These are phyloP conservation scores for Drosophila conformis DNA, from an alignment of 2,888 invertebrate species.

Conservation along the genomic window DNA sequence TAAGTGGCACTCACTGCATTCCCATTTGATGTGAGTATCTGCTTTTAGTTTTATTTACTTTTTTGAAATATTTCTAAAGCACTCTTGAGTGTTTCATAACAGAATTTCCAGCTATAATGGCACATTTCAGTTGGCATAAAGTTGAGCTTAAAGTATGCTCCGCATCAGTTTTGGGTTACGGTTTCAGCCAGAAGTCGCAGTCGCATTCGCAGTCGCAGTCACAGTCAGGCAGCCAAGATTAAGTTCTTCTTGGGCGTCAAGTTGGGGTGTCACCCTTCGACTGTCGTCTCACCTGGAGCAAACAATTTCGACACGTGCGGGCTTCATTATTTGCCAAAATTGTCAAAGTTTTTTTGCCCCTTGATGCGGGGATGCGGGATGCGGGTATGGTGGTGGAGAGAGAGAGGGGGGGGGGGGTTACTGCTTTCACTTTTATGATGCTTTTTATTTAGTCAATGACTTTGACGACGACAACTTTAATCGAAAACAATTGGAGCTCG, in stretches of 20 bases:
- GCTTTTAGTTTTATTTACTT: conserved; percentile 6
- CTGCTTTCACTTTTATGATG: conserved; percentile 65
- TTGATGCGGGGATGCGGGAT: conserved; percentile 39
- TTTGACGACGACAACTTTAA: conserved; percentile 78
- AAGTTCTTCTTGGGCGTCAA: conserved; percentile 24
- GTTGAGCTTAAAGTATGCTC: conserved; percentile 23
- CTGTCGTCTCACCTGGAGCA: conserved; percentile 56
- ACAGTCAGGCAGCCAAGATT: conserved; percentile 20
- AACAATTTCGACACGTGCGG: conserved; percentile 72
- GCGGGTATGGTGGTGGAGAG: rapidly evolving
- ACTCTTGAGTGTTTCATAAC: conserved; percentile 17
- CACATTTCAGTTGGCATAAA: conserved; percentile 10
- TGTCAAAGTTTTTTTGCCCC: conserved; percentile 71
- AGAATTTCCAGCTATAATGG: conserved; percentile 1
- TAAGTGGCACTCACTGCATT: not conserved
- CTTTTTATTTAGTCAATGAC: conserved; percentile 78
- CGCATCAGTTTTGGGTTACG: conserved; percentile 9
- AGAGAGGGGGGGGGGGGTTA: conserved; percentile 4
- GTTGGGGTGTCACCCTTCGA: conserved; percentile 40
- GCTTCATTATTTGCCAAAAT: conserved; percentile 77
- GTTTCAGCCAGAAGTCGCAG: conserved; percentile 18
- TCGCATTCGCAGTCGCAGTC: conserved; percentile 15
- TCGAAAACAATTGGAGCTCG: conserved; percentile 67
- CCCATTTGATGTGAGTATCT: not conserved
- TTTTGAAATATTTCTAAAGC: conserved; percentile 1